These are phyloP conservation scores for Danaus plexippus DNA, from an alignment of 1,140 invertebrate species.

Conservation along the genomic window DNA sequence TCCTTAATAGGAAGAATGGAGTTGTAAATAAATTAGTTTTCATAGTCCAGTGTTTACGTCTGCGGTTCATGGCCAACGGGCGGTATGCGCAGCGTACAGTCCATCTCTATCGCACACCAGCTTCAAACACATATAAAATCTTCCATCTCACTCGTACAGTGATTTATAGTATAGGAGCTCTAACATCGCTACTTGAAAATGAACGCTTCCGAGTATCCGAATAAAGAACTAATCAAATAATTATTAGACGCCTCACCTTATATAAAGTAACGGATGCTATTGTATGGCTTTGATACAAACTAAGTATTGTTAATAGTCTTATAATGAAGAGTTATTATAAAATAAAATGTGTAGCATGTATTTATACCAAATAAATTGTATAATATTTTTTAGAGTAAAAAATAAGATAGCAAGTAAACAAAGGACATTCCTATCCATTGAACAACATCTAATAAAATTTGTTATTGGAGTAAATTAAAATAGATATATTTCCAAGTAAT, in stretches of 20 bases:
- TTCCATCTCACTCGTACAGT: conserved; percentile 25
- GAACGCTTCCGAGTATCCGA: conserved; percentile 33
- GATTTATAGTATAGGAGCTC: conserved; percentile 45
- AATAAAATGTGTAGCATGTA: no score
- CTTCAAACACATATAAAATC: conserved; percentile 7
- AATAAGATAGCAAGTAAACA: no score
- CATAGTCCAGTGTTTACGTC: conserved; percentile 28
- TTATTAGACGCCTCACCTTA: conserved; percentile 26
- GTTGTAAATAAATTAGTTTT: conserved; percentile 29
- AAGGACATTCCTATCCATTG: no score
- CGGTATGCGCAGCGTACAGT: conserved; percentile 13
- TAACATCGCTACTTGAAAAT: conserved; percentile 43
- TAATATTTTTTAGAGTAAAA: no score
- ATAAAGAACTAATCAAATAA: conserved; percentile 49
- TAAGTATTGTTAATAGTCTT: no score
- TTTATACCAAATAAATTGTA: no score
- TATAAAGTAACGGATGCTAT: no score
- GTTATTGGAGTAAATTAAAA: conserved; percentile 19
- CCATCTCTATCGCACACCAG: conserved; percentile 23
- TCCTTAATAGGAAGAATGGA: conserved; percentile 19
- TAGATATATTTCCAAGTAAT: conserved; percentile 45
- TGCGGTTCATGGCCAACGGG: conserved; percentile 31
- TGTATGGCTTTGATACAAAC: no score
- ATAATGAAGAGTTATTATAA: no score
- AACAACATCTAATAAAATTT: background rate